Conservation (phyloP, 2,113 vertebrate genomes). For the Corapipo altera region DNA sequence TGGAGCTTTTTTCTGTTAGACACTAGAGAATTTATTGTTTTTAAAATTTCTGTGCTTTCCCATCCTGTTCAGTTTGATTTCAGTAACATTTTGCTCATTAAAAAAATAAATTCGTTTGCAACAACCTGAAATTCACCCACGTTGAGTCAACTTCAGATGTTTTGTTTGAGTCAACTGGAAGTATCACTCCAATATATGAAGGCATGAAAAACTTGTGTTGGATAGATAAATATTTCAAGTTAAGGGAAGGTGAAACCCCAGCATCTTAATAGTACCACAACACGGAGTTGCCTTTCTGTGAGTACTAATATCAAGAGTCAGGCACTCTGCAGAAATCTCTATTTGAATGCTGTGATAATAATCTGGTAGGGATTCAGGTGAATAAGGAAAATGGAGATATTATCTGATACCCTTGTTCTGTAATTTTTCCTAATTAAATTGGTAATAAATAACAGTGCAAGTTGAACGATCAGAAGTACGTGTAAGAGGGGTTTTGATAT, state of each 20-base stretch:
- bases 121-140: neutral
- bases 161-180: neutral
- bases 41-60: neutral
- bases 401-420: neutral
- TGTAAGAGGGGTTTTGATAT: neutral
- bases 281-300: neutral
- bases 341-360: neutral
- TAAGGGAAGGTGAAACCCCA: neutral
- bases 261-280: neutral
- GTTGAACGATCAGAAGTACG: neutral
- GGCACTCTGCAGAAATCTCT: neutral
- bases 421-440: neutral
- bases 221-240: neutral
- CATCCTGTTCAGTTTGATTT: neutral
- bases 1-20: neutral
- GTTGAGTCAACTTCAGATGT: neutral
- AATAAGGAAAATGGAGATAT: neutral
- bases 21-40: neutral
- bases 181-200: neutral
- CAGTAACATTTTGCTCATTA: neutral
- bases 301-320: neutral
- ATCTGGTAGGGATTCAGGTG: neutral
- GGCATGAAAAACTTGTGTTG: neutral
- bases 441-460: neutral
- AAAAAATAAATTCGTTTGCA: neutral